A percentile compares a stretch with the other conserved stretches of the same genome.
Evolutionary conservation across 2,113 vertebrate genomes (phyloP).

Genomic region (Rhipidura dahli): DNA sequence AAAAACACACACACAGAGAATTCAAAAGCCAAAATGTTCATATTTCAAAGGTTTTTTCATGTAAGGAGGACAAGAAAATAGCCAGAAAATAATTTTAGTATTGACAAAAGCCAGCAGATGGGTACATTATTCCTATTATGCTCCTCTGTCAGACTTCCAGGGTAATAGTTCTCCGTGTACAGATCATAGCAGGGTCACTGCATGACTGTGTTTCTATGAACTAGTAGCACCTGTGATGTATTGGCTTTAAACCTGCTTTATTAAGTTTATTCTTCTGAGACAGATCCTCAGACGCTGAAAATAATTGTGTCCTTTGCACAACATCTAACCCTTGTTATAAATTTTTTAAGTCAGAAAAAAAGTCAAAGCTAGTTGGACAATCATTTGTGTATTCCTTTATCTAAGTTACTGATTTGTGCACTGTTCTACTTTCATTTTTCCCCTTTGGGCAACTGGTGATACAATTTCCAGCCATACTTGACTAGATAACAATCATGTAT

Average conservation of each 20-base stretch:
- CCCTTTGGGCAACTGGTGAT: not conserved
- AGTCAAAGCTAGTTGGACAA: not conserved
- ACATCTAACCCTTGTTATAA: not conserved
- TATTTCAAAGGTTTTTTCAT: not conserved
- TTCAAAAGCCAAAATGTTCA: not conserved
- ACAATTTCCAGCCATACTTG: not conserved
- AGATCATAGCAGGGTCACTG: not conserved
- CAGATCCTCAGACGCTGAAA: not conserved
- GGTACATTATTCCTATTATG: not conserved
- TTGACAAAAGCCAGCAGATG: not conserved
- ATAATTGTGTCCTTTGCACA: not conserved
- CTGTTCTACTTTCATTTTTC: not conserved
- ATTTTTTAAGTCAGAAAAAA: not conserved
- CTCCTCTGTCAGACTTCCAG: not conserved
- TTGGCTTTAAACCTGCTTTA: not conserved
- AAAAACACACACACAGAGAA: not conserved
- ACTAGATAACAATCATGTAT: not conserved
- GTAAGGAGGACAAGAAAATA: not conserved
- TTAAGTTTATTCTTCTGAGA: constrained; percentile 1
- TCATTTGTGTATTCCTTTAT: not conserved
- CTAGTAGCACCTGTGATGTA: not conserved
- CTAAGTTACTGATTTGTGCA: not conserved
- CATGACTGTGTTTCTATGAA: not conserved
- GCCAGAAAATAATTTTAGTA: not conserved
- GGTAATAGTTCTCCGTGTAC: not conserved